phyloP scores from a whole-genome alignment of 2,888 invertebrate species.

The Aproaerema taeniolella region DNA sequence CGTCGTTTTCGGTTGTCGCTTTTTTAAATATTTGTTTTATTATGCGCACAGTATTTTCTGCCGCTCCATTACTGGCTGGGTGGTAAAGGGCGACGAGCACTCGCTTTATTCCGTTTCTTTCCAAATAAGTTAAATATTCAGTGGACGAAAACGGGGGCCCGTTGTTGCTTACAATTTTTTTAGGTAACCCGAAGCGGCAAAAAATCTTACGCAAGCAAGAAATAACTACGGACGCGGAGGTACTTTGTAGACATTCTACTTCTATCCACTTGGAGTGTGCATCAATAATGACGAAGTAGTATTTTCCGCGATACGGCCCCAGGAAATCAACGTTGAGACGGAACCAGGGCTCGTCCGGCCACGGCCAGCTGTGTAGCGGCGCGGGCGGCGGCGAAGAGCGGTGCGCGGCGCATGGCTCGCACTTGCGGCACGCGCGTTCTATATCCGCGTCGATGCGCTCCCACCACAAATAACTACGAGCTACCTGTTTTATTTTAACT shows the following conservation, averaged over 20 bases:
- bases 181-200: conserved; percentile 10
- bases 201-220: conserved; percentile 2
- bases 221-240: background rate
- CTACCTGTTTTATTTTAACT: too few relatives aligned
- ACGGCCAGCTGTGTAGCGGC: conserved; percentile 5
- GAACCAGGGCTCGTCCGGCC: conserved; percentile 6
- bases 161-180: conserved; percentile 10
- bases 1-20: background rate
- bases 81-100: conserved; percentile 1
- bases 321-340: conserved; percentile 9
- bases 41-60: background rate
- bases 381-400: conserved; percentile 1
- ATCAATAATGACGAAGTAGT: conserved; percentile 6
- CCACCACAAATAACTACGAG: conserved; percentile 14
- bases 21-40: conserved; percentile 1
- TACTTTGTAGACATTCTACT: conserved; percentile 1
- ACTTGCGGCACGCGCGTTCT: conserved; percentile 2
- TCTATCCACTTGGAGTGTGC: conserved; percentile 4
- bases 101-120: conserved; percentile 5
- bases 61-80: conserved; percentile 1
- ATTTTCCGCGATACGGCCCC: conserved; percentile 7
- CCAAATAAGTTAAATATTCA: conserved; percentile 5
- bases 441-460: conserved; percentile 5
- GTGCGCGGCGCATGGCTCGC: conserved; percentile 5
- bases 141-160: conserved; percentile 13